These are phyloP conservation scores for Nibea albiflora DNA, from an alignment of 2,113 vertebrate genomes.

Conservation along the genomic window DNA sequence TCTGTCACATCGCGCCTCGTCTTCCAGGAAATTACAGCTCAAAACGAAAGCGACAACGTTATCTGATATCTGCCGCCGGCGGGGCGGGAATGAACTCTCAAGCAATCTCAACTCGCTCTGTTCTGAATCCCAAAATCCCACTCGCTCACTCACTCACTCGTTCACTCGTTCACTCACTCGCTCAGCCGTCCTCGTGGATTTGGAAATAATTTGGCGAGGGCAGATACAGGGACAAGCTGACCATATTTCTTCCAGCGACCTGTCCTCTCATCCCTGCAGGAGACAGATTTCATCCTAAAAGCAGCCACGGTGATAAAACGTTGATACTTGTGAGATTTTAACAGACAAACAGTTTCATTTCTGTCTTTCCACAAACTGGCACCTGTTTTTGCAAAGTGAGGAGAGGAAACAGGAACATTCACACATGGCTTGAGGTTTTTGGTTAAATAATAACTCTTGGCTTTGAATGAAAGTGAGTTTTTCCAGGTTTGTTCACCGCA, in stretches of 20 bases:
- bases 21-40: constrained; percentile 72
- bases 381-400: not conserved
- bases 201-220: constrained; percentile 27
- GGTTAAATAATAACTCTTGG: constrained; percentile 11
- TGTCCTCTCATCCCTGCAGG: constrained; percentile 17
- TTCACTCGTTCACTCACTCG: not conserved
- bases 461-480: not conserved
- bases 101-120: constrained; percentile 33
- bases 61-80: constrained; percentile 48
- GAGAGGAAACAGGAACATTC: not conserved
- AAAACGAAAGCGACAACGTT: constrained; percentile 53
- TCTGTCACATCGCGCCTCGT: constrained; percentile 68
- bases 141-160: constrained; percentile 2
- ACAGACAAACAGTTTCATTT: constrained; percentile 1
- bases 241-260: constrained; percentile 12
- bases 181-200: constrained; percentile 38
- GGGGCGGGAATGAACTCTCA: constrained; percentile 38
- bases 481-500: not conserved
- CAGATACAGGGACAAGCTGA: constrained; percentile 29
- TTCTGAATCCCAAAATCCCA: constrained; percentile 50
- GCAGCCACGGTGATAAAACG: constrained; percentile 1
- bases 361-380: not conserved
- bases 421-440: not conserved
- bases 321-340: constrained; percentile 21
- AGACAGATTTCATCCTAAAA: constrained; percentile 1